Percentiles rank a stretch among this genome's conserved stretches.
Conservation (phyloP, 2,797 vertebrate species). For the Aldrovandia affinis region DNA sequence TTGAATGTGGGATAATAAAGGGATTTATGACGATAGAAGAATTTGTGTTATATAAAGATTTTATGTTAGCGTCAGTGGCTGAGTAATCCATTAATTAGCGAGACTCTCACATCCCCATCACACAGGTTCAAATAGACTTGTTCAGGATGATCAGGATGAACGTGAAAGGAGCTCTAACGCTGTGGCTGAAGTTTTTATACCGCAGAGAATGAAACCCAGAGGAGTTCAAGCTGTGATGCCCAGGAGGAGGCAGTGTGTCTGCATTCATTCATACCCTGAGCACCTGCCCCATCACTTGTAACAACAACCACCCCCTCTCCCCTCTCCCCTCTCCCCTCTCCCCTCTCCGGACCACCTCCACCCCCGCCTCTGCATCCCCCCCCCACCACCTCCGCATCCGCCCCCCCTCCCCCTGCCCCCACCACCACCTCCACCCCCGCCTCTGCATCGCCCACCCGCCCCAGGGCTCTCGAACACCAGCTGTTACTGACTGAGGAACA, state of each 20-base stretch:
- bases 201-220: background rate
- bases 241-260: background rate
- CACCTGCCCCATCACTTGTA: conserved; percentile 10
- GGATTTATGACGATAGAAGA: background rate
- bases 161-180: background rate
- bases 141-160: background rate
- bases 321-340: background rate
- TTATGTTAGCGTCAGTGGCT: background rate
- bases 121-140: background rate
- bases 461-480: conserved; percentile 40
- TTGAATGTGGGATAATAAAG: background rate
- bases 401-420: conserved; percentile 3
- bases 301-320: background rate
- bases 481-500: conserved; percentile 50
- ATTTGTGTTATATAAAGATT: background rate
- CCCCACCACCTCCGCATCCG: no score
- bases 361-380: conserved; percentile 3
- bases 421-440: background rate
- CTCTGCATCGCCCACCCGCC: conserved; percentile 22
- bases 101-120: background rate
- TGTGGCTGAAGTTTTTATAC: background rate
- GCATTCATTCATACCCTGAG: background rate
- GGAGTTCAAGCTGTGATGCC: background rate
- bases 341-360: background rate
- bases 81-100: background rate